Conservation (phyloP, 1,140 invertebrate species). For the Pseudomyrmex concolor region DNA sequence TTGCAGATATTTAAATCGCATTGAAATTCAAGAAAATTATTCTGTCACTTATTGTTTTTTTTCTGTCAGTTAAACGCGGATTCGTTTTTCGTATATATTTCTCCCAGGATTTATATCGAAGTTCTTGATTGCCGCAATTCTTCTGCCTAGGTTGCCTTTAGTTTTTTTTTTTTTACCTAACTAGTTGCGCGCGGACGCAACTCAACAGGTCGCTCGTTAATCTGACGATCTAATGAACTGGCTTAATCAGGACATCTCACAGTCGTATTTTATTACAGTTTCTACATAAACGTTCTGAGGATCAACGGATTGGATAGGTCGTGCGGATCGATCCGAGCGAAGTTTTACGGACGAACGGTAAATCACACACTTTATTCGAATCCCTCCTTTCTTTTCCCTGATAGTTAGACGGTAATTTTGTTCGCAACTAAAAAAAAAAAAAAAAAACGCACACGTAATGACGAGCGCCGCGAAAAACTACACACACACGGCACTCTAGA, state of each 20-base stretch:
- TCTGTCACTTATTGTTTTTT: too few species aligned
- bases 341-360: constrained; percentile 32
- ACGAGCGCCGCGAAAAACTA: background rate
- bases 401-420: constrained; percentile 17
- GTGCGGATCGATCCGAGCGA: background rate
- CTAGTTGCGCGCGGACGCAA: background rate
- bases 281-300: constrained; percentile 13
- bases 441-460: constrained; percentile 5
- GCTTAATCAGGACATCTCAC: background rate
- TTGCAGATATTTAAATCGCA: too few species aligned
- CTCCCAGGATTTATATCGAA: background rate
- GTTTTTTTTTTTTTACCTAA: background rate
- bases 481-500: constrained; percentile 7
- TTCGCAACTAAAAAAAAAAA: background rate
- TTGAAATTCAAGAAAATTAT: too few species aligned
- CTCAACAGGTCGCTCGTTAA: constrained; percentile 32
- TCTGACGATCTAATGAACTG: constrained; percentile 32
- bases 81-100: background rate
- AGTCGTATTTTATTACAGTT: background rate
- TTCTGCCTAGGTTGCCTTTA: background rate
- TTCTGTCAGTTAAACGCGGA: too few species aligned
- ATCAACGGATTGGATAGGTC: background rate
- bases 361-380: constrained; percentile 41
- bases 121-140: background rate
- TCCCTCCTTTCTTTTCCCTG: background rate